These are phyloP conservation scores for Ischnura elegans DNA, from an alignment of 2,888 invertebrate species.

Conservation along the genomic window DNA sequence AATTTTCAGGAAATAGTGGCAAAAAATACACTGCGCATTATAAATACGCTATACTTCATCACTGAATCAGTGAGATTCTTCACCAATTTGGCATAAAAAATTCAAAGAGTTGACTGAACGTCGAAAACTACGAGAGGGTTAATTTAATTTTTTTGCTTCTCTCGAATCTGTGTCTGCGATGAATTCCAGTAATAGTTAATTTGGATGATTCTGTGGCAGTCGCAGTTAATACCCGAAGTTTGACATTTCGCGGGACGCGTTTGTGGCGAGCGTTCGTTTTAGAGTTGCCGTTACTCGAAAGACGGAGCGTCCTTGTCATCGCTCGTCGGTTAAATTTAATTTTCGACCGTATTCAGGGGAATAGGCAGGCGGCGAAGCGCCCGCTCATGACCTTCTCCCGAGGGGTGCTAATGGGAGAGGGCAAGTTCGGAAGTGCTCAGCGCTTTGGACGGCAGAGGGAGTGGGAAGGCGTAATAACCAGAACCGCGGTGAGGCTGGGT, in stretches of 20 bases:
- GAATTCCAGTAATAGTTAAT: background rate
- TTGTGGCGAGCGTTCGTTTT: background rate
- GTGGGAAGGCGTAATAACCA: background rate
- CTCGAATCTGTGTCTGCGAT: background rate
- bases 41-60: too few relatives aligned
- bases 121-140: too few relatives aligned
- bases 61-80: too few relatives aligned
- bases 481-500: background rate
- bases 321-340: background rate
- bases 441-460: background rate
- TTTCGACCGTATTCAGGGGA: background rate
- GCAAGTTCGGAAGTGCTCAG: background rate
- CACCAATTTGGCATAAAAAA: too few relatives aligned
- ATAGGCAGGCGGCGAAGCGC: background rate
- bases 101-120: too few relatives aligned
- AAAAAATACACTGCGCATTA: too few relatives aligned
- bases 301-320: background rate
- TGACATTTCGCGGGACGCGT: background rate
- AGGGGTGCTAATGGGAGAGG: background rate
- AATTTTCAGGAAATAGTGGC: too few relatives aligned
- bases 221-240: background rate
- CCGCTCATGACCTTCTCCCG: background rate
- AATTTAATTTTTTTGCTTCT: too few relatives aligned
- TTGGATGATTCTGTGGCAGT: too few relatives aligned
- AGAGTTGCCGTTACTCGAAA: background rate